phyloP scores from a whole-genome alignment of 2,797 vertebrate genomes.

The Eupleurogrammus muticus region DNA sequence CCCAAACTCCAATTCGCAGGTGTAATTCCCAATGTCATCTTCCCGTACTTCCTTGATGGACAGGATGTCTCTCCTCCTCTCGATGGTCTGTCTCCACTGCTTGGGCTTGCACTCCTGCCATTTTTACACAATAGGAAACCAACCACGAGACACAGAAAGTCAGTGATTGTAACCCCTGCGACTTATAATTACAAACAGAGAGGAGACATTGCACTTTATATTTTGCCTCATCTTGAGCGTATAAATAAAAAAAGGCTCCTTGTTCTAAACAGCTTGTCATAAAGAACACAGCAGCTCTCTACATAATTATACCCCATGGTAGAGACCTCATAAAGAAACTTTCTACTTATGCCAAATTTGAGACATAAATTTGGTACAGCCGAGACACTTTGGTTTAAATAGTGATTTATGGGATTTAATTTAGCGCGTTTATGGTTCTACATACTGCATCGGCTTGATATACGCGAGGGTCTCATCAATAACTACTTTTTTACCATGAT shows the following conservation, averaged over 20 bases:
- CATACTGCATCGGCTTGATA: neutral
- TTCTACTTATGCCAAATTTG: constrained; percentile 9
- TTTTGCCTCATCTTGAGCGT: constrained; percentile 16
- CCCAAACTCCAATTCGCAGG: constrained; percentile 95
- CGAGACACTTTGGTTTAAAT: neutral
- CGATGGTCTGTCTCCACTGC: constrained; percentile 92
- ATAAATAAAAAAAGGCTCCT: neutral
- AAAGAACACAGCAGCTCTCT: constrained; percentile 12
- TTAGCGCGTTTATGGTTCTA: constrained; percentile 9
- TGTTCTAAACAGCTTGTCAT: constrained; percentile 17
- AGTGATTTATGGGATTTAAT: constrained; percentile 9
- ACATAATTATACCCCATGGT: neutral
- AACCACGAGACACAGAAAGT: neutral
- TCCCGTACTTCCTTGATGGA: constrained; percentile 95
- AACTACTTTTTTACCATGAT: too few relatives aligned
- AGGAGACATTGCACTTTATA: neutral
- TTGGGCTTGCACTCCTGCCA: constrained; percentile 94
- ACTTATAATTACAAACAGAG: constrained; percentile 26
- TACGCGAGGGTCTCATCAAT: too few relatives aligned
- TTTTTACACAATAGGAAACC: constrained; percentile 26
- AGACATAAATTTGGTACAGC: neutral
- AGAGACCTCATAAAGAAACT: constrained; percentile 6
- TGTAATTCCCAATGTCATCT: constrained; percentile 99
- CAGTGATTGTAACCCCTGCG: constrained; percentile 10
- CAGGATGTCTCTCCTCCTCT: constrained; percentile 90